phyloP scores from a whole-genome alignment of 92 coral and sea anemone species.

The Parazoanthus darwini region DNA sequence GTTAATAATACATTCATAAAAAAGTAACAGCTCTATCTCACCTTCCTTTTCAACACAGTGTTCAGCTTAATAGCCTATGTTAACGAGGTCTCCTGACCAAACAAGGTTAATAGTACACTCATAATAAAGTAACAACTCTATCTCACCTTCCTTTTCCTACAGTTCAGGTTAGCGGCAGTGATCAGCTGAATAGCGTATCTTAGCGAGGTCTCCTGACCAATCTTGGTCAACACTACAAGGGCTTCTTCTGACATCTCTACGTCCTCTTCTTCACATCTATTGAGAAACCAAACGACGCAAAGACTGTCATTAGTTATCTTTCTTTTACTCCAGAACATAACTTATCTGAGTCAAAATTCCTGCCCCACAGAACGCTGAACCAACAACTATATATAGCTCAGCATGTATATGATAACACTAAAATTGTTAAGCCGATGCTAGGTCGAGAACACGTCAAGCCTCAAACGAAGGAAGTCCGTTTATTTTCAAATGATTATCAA shows the following conservation, averaged over 20 bases:
- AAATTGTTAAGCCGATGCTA: too few relatives aligned
- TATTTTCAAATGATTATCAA: too few relatives aligned
- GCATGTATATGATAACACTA: too few relatives aligned
- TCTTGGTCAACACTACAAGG: conserved; percentile 83
- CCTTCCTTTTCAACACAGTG: conserved; percentile 95
- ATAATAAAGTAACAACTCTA: neutral
- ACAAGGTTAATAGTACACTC: conserved; percentile 64
- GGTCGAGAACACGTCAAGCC: too few relatives aligned
- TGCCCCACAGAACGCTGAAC: neutral
- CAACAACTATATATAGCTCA: neutral
- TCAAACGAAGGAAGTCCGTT: too few relatives aligned
- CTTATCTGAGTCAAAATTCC: neutral
- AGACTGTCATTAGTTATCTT: neutral
- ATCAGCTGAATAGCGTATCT: conserved; percentile 95
- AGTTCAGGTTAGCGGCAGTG: conserved; percentile 86
- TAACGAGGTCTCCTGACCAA: conserved; percentile 93
- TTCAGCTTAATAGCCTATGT: conserved; percentile 91
- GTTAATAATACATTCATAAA: conserved; percentile 49
- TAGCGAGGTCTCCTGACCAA: conserved; percentile 96
- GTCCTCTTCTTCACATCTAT: conserved; percentile 97
- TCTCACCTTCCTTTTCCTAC: conserved; percentile 89
- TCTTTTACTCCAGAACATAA: neutral
- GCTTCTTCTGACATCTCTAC: conserved; percentile 98
- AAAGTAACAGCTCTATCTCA: conserved; percentile 2
- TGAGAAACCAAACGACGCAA: neutral